Conservation (phyloP, 2,888 invertebrate species). For the Hypomecis atomaria region DNA sequence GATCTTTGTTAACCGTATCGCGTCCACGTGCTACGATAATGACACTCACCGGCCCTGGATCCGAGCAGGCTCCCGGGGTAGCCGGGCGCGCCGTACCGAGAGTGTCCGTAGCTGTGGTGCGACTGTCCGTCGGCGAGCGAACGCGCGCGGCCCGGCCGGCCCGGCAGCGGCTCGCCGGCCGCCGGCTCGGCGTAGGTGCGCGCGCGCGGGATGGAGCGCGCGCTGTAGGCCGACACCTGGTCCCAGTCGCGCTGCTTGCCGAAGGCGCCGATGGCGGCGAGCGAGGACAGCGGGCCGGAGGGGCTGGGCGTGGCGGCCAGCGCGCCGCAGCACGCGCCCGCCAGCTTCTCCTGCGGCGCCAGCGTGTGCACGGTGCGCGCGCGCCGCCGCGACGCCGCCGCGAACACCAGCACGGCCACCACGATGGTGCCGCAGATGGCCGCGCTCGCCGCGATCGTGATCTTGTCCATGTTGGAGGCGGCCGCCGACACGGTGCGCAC, state of each 20-base stretch:
- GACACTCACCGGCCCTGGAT: conserved; percentile 75
- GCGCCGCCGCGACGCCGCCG: conserved; percentile 92
- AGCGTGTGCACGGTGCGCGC: conserved; percentile 91
- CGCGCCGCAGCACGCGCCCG: conserved; percentile 89
- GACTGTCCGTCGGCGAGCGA: conserved; percentile 95
- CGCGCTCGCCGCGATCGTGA: conserved; percentile 96
- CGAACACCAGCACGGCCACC: conserved; percentile 94
- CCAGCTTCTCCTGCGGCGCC: conserved; percentile 88
- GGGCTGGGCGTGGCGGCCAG: conserved; percentile 90
- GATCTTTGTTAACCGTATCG: not conserved
- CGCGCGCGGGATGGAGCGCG: conserved; percentile 94
- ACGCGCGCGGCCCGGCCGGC: conserved; percentile 90
- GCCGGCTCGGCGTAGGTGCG: conserved; percentile 90
- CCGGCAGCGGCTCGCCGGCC: conserved; percentile 89
- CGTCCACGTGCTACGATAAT: not conserved
- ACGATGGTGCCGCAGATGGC: conserved; percentile 97
- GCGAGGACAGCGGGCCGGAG: conserved; percentile 91
- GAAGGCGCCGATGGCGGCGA: conserved; percentile 93
- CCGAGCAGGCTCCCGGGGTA: conserved; percentile 88
- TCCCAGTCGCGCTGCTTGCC: conserved; percentile 91
- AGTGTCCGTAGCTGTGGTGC: conserved; percentile 94
- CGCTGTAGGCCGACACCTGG: conserved; percentile 94
- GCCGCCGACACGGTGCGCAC: conserved; percentile 93
- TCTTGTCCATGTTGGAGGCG: conserved; percentile 96
- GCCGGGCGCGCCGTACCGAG: conserved; percentile 90